Percentiles rank a stretch among this genome's conserved stretches.
These are phyloP conservation scores for Rostratula benghalensis DNA, from an alignment of 2,113 vertebrate species.

Conservation along the genomic window DNA sequence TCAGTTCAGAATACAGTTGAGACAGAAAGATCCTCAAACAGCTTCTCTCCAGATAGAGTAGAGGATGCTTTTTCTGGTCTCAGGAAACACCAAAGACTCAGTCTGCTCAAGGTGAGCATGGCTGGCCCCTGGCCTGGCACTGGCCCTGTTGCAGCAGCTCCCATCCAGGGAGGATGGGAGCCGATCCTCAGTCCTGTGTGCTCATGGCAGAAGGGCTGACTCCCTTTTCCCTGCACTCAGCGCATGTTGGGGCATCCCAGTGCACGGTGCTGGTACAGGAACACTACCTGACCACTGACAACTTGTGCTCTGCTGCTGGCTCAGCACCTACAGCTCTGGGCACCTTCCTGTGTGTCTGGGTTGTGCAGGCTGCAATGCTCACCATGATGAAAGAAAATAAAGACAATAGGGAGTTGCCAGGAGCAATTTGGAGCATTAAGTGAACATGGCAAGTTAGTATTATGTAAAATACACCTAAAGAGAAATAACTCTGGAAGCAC, in stretches of 20 bases:
- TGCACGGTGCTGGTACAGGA: rapidly evolving
- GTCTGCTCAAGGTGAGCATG: neutral
- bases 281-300: too few relatives aligned
- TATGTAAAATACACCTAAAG: neutral
- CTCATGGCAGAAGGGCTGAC: neutral
- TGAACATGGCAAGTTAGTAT: neutral
- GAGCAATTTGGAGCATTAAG: neutral
- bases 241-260: rapidly evolving
- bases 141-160: neutral
- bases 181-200: rapidly evolving
- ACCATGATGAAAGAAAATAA: neutral
- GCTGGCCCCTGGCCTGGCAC: neutral
- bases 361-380: neutral
- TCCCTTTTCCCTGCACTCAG: neutral
- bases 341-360: neutral
- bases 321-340: neutral
- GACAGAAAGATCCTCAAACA: neutral
- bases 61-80: neutral
- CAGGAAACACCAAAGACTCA: neutral
- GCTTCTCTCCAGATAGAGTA: neutral
- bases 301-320: neutral
- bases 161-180: too few relatives aligned
- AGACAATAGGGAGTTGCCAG: neutral
- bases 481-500: neutral
- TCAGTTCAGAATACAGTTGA: neutral